A percentile compares a stretch with the other conserved stretches of the same genome.
phyloP scores from a whole-genome alignment of 2,113 vertebrate genomes.

The Protobothrops flavoviridis region DNA sequence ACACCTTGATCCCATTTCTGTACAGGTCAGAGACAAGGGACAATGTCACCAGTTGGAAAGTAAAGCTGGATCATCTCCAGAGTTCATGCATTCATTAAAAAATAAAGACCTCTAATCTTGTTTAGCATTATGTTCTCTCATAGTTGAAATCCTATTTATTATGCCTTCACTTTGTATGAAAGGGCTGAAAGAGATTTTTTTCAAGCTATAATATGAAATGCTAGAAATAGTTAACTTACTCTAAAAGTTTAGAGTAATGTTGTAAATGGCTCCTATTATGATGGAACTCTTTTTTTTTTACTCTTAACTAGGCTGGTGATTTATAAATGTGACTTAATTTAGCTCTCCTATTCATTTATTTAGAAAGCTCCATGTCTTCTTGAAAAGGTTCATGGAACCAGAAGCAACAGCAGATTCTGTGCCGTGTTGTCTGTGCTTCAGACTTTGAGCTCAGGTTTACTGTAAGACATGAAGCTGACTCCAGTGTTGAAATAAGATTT shows the following conservation, averaged over 20 bases:
- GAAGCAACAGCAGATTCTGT: not conserved
- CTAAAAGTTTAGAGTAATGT: not conserved
- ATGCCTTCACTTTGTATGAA: constrained; percentile 22
- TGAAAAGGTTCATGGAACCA: not conserved
- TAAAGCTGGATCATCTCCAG: constrained; percentile 44
- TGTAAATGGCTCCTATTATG: not conserved
- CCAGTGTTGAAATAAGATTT: not conserved
- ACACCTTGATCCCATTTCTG: not conserved
- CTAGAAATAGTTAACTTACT: not conserved
- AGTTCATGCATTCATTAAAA: constrained; percentile 25
- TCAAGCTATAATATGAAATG: not conserved
- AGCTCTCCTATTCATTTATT: not conserved
- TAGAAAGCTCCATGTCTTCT: not conserved
- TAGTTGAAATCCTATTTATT: constrained; percentile 4
- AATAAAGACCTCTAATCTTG: constrained; percentile 31
- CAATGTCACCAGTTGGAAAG: constrained; percentile 47
- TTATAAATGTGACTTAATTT: not conserved
- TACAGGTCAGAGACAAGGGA: constrained; percentile 45
- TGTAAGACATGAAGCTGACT: not conserved
- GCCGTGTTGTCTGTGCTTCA: not conserved
- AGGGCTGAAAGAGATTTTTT: not conserved
- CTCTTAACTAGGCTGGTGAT: not conserved
- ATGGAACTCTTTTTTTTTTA: not conserved
- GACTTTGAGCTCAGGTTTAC: not conserved
- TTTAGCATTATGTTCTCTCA: constrained; percentile 1